Percentiles rank a stretch among this genome's conserved stretches.
Evolutionary conservation across 2,888 invertebrate genomes (phyloP).

Genomic region (Ichneumoninae sp.): DNA sequence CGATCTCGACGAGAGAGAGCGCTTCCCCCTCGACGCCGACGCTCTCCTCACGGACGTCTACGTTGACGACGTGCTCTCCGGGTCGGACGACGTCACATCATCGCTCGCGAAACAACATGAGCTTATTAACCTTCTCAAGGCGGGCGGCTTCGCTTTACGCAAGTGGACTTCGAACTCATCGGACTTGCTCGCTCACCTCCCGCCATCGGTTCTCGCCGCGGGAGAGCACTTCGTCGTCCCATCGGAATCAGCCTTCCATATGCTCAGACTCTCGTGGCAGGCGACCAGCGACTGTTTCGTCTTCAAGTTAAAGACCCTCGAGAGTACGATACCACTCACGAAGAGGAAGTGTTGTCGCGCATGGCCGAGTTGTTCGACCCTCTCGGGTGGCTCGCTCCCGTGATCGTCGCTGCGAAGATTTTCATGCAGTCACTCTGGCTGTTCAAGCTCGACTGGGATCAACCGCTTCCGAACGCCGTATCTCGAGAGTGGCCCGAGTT

Average conservation of each 20-base stretch:
- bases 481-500: background rate
- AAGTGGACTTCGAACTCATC: constrained; percentile 50
- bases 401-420: constrained; percentile 55
- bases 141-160: constrained; percentile 48
- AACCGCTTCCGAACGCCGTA: constrained; percentile 34
- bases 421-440: constrained; percentile 64
- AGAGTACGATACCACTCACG: background rate
- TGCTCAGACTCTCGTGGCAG: constrained; percentile 58
- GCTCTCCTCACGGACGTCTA: constrained; percentile 42
- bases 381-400: constrained; percentile 33
- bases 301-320: background rate
- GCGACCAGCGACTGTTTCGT: constrained; percentile 34
- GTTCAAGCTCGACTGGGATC: constrained; percentile 60
- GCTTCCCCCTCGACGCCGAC: background rate
- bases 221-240: constrained; percentile 10
- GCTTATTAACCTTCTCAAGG: constrained; percentile 40
- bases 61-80: constrained; percentile 57
- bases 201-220: background rate
- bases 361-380: constrained; percentile 59
- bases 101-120: constrained; percentile 29
- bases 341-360: constrained; percentile 42
- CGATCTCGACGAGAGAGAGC: constrained; percentile 29
- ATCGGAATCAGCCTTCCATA: constrained; percentile 34
- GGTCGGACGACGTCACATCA: constrained; percentile 28
- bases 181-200: constrained; percentile 23